Percentiles rank a stretch among this genome's conserved stretches.
Evolutionary conservation across 35 echinoderm and acorn worm species (phyloP).

Genomic region (Nesometra sesokonis): DNA sequence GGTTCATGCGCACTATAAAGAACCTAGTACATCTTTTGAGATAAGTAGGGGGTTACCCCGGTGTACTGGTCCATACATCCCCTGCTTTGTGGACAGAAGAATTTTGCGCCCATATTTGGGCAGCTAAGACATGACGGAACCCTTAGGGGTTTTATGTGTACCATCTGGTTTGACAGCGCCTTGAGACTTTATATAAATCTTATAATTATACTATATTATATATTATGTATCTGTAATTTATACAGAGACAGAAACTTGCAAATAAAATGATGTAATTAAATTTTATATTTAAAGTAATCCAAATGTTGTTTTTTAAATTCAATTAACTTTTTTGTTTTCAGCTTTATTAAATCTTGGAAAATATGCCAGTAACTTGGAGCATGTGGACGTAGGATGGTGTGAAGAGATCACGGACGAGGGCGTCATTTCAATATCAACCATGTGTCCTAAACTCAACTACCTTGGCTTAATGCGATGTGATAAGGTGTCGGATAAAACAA

Average conservation of each 20-base stretch:
- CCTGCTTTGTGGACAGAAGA: no score
- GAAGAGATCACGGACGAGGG: slow-evolving; percentile 16
- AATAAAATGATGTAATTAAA: not conserved
- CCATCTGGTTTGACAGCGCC: no score
- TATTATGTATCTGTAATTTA: no score
- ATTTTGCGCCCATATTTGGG: no score
- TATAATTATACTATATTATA: no score
- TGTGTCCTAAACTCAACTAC: slow-evolving; percentile 29
- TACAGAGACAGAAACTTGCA: not conserved
- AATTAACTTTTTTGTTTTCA: slow-evolving; percentile 6
- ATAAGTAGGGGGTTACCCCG: no score
- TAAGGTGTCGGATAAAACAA: slow-evolving; percentile 6
- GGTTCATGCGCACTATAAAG: no score
- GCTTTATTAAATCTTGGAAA: slow-evolving; percentile 29
- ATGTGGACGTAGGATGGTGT: slow-evolving; percentile 42
- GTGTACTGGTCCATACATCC: no score
- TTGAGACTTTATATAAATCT: no score
- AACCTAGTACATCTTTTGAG: no score
- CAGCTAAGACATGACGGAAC: no score
- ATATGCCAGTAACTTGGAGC: slow-evolving; percentile 12
- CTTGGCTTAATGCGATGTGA: slow-evolving; percentile 37
- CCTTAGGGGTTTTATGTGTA: no score
- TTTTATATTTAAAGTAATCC: not conserved
- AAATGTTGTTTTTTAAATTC: not conserved
- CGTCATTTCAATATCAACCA: slow-evolving; percentile 13